Percentiles rank a stretch among this genome's conserved stretches.
These are phyloP conservation scores for Acrossocheilus wenchowensis DNA, from an alignment of 2,797 vertebrate genomes.

Conservation along the genomic window DNA sequence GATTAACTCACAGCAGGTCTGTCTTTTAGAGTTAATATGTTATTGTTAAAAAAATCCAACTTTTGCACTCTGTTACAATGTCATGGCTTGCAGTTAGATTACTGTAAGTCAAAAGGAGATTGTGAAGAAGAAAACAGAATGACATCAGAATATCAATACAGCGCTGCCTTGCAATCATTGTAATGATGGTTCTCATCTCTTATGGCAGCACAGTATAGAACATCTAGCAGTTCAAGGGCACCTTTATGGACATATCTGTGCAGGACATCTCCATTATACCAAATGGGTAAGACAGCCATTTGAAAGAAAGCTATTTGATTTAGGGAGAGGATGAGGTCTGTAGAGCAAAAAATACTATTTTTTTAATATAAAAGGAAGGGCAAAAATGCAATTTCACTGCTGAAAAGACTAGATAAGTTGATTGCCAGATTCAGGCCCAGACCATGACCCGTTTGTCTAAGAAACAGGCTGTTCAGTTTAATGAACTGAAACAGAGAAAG, in stretches of 20 bases:
- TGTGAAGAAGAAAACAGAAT: slow-evolving; percentile 9
- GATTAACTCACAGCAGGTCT: background rate
- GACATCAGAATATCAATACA: slow-evolving; percentile 16
- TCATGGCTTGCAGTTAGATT: background rate
- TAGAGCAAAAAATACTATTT: background rate
- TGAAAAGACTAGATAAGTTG: background rate
- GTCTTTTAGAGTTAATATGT: background rate
- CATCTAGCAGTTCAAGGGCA: slow-evolving; percentile 29
- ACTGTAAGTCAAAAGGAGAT: slow-evolving; percentile 1
- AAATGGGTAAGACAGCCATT: background rate
- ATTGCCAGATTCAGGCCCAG: background rate
- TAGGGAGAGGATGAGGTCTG: background rate
- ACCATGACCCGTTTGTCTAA: background rate
- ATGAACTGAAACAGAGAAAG: background rate
- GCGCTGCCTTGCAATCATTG: slow-evolving; percentile 5
- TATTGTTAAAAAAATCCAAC: background rate
- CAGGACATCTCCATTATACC: slow-evolving; percentile 25
- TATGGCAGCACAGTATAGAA: slow-evolving; percentile 13
- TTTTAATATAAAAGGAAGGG: background rate
- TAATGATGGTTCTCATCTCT: slow-evolving; percentile 28
- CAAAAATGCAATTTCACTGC: background rate
- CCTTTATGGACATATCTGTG: slow-evolving; percentile 28
- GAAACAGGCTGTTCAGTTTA: background rate
- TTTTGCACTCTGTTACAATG: background rate
- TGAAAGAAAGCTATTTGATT: background rate